Evolutionary conservation across 1,140 invertebrate species (phyloP).

Genomic region (Manduca sexta): DNA sequence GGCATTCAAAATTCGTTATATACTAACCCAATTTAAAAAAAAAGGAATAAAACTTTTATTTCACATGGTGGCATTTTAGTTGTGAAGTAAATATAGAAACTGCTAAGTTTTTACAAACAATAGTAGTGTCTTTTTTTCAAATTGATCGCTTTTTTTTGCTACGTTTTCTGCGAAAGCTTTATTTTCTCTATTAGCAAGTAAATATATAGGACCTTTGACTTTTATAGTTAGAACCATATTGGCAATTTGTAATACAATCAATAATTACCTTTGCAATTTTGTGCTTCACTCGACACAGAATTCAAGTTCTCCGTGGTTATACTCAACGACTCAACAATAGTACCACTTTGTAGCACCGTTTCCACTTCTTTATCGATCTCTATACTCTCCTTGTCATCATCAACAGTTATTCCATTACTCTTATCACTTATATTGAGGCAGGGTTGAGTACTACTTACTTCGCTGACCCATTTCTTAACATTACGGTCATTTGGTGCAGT

Average conservation of each 20-base stretch:
- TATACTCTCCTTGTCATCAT: slow-evolving; percentile 55
- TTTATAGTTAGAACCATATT: no score
- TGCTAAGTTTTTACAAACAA: no score
- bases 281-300: slow-evolving; percentile 49
- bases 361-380: slow-evolving; percentile 68
- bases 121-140: no score
- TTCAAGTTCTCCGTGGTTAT: slow-evolving; percentile 60
- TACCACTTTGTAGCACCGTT: slow-evolving; percentile 62
- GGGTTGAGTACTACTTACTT: slow-evolving; percentile 65
- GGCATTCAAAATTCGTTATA: background rate
- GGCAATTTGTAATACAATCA: slow-evolving; percentile 12
- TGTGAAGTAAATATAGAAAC: no score
- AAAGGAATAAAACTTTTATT: no score
- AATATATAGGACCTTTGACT: no score
- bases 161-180: no score
- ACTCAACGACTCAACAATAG: slow-evolving; percentile 60
- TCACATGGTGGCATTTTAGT: no score
- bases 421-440: slow-evolving; percentile 52
- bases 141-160: no score
- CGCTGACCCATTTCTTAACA: slow-evolving; percentile 57
- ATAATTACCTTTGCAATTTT: slow-evolving; percentile 47
- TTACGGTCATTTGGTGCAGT: slow-evolving; percentile 23
- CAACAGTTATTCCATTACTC: slow-evolving; percentile 24
- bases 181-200: no score
- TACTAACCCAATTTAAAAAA: no score